A percentile compares a stretch with the other conserved stretches of the same genome.
Conservation (phyloP, 2,113 vertebrate species). For the Pelusios castaneus region DNA sequence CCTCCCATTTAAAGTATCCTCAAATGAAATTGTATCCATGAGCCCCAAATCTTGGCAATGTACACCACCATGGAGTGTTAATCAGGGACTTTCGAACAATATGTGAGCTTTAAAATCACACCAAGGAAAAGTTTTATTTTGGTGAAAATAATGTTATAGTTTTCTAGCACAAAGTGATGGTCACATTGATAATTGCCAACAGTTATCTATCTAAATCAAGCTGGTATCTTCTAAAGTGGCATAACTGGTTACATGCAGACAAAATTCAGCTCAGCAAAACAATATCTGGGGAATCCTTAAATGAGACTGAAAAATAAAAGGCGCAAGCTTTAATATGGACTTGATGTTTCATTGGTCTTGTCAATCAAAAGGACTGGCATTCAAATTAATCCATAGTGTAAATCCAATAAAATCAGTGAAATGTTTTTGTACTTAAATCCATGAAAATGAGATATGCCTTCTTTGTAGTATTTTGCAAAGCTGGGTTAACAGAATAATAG, state of each 20-base stretch:
- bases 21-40: not conserved
- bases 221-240: not conserved
- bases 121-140: not conserved
- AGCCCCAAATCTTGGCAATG: not conserved
- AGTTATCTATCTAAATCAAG: not conserved
- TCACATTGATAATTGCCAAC: not conserved
- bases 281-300: not conserved
- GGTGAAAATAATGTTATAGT: accelerated
- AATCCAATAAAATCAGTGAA: not conserved
- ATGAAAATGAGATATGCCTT: not conserved
- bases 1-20: not conserved
- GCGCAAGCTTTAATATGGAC: not conserved
- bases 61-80: not conserved
- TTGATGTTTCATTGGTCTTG: not conserved
- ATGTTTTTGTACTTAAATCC: not conserved
- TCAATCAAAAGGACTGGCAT: not conserved
- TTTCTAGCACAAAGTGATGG: not conserved
- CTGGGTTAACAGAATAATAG: not conserved
- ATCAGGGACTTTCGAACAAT: not conserved
- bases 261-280: not conserved
- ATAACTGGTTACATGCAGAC: not conserved
- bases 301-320: not conserved
- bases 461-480: not conserved
- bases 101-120: not conserved
- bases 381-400: not conserved